Evolutionary conservation across 2,113 vertebrate genomes (phyloP).

Genomic region (Terrapene triunguis): DNA sequence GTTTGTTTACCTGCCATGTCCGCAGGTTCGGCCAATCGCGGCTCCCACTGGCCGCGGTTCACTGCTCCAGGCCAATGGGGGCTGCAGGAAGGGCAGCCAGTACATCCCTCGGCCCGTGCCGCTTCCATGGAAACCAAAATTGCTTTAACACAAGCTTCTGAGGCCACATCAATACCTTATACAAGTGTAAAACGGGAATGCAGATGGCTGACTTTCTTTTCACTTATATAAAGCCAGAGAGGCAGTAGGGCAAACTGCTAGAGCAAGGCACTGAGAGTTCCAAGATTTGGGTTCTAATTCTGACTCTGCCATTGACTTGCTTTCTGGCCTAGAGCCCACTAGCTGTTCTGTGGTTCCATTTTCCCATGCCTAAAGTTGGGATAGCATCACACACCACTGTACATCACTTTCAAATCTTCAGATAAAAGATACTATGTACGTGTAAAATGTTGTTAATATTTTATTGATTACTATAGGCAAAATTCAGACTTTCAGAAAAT

Average conservation of each 20-base stretch:
- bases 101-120: no score
- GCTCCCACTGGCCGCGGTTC: no score
- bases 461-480: neutral
- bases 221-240: neutral
- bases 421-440: neutral
- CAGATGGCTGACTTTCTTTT: neutral
- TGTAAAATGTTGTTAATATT: neutral
- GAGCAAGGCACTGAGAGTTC: neutral
- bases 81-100: no score
- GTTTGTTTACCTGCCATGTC: no score
- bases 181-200: rapidly evolving
- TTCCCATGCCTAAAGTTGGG: slow-evolving; percentile 1
- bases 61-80: no score
- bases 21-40: no score
- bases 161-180: slow-evolving; percentile 35
- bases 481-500: neutral
- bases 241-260: neutral
- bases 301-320: neutral
- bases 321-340: neutral
- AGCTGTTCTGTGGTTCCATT: neutral
- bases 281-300: neutral
- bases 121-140: slow-evolving; percentile 26
- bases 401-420: neutral
- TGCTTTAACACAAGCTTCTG: slow-evolving; percentile 3
- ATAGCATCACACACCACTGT: neutral